These are phyloP conservation scores for Eremophila alpestris DNA, from an alignment of 2,797 vertebrate species.

Conservation along the genomic window DNA sequence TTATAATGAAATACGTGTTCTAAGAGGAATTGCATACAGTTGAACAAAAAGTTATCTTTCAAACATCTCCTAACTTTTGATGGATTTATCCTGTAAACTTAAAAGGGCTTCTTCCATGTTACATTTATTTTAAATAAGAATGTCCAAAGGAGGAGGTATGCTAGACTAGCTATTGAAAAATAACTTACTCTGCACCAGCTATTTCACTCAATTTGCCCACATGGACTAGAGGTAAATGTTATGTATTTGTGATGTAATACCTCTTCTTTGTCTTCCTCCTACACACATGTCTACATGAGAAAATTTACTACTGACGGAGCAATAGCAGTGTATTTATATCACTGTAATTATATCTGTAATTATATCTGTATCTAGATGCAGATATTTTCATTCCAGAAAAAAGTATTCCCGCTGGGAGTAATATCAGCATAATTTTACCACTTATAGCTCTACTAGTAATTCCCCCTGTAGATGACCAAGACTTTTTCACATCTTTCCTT, in stretches of 20 bases:
- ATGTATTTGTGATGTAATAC: not conserved
- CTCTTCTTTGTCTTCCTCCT: not conserved
- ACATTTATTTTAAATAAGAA: not conserved
- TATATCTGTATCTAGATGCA: not conserved
- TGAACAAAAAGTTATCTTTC: not conserved
- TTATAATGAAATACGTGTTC: not conserved
- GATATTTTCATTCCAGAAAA: conserved; percentile 23
- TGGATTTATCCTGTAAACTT: not conserved
- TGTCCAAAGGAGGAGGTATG: not conserved
- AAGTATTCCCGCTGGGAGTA: conserved; percentile 6
- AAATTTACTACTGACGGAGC: not conserved
- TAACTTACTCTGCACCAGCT: not conserved
- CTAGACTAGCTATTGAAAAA: not conserved
- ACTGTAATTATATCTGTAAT: conserved; percentile 25
- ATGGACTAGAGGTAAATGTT: not conserved
- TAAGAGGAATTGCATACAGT: not conserved
- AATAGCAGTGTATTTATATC: not conserved
- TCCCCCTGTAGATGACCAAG: not conserved
- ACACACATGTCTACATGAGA: not conserved
- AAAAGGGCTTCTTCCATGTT: not conserved
- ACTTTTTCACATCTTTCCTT: not conserved
- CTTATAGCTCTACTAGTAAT: not conserved
- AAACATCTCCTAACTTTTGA: not conserved
- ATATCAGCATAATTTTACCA: not conserved
- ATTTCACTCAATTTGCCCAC: not conserved